These are phyloP conservation scores for Galago senegalensis DNA, from an alignment of 2,797 vertebrate genomes.

Conservation along the genomic window DNA sequence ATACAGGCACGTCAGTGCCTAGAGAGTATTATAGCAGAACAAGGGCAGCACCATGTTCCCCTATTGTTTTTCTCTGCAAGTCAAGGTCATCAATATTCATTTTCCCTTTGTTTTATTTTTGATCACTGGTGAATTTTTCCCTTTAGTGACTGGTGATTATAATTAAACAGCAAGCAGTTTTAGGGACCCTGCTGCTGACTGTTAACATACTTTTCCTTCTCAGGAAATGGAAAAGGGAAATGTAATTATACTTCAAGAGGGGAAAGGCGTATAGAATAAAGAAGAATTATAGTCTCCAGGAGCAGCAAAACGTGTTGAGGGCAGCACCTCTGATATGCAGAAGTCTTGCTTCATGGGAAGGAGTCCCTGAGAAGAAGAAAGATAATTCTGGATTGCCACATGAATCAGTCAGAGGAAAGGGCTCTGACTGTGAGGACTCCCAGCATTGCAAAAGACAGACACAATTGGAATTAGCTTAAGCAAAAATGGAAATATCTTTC, in stretches of 20 bases:
- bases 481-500: background rate
- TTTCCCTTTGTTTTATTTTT: slow-evolving; percentile 43
- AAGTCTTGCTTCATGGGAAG: slow-evolving; percentile 28
- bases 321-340: background rate
- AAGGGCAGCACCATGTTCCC: background rate
- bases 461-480: background rate
- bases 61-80: background rate
- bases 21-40: background rate
- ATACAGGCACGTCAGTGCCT: background rate
- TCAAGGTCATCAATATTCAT: background rate
- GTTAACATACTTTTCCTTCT: background rate
- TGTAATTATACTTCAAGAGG: background rate
- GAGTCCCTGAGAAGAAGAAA: background rate
- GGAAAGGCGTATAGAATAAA: background rate
- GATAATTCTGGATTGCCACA: background rate
- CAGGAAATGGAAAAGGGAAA: background rate
- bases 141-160: slow-evolving; percentile 13
- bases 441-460: background rate
- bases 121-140: background rate
- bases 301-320: background rate
- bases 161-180: background rate
- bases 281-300: background rate
- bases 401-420: slow-evolving; percentile 9
- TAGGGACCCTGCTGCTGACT: background rate
- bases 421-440: background rate